Evolutionary conservation across 1,140 invertebrate genomes (phyloP), one percentile per base, ranked within the genome.

Genomic region (Lepidurus couesii): DNA sequence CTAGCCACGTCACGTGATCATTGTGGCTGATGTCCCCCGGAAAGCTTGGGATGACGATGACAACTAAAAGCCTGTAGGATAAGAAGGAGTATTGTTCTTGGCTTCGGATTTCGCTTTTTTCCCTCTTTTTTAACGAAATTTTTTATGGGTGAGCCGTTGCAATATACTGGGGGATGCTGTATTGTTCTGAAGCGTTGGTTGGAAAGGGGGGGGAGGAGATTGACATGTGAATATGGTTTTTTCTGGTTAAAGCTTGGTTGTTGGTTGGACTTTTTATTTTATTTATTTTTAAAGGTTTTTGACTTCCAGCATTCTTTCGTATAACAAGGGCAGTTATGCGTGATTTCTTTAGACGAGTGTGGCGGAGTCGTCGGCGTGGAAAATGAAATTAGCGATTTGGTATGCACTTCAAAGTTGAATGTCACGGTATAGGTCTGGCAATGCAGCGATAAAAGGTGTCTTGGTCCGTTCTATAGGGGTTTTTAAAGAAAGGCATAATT

Each of bases 311-410:
- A 65, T 65, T 65, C 53, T 65, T 65, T 65, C 6, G 53, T 65
- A n/a, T 65, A 65, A 65, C 53, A 65, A 65, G 53, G 21, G 53
- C 53, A 65, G 53, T 65, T 65, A 65, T 65, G 53, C 53, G 53
- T 65, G 53, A 65, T 65, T 65, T 65, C 53, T 65, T 65, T 65
- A 13, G 53, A 65, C 21, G 53, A 65, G 16, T 65, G 53, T 65
- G 53, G 53, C 53, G 13, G 8, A 21, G 53, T 21, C 13, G n/a
- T 65, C 53, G 21, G 53, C 53, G 53, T 65, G 53, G 53, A 9
- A 65, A 65, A 65, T 16, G 53, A 65, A 65, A 65, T 65, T 65
- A 65, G 13, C 53, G 9, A 65, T 65, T 65, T 3, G 53, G 53
- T 65, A 65, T 65, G 13, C 53, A 13, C 53, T 65, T 65, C 53